Base-by-base conservation (phyloP, 2,113 vertebrate genomes). In the Euleptes europaea region DNA sequence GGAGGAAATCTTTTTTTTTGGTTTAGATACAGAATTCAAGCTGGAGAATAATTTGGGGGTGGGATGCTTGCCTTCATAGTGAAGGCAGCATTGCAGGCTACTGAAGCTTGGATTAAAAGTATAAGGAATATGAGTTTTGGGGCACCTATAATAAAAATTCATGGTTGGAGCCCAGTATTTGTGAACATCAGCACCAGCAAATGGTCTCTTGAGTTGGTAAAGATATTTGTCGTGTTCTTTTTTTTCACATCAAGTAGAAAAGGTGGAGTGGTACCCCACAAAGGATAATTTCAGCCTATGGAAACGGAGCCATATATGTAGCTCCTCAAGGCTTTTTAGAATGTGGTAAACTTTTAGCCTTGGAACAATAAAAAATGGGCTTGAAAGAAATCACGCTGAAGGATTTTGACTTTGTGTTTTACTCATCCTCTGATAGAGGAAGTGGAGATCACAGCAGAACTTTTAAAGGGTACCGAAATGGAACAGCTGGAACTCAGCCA, bases 321-420 rank as follows among this genome's bases (percentile, higher is more conserved):
- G 88, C 89, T 91, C 91, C 90, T 89, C 90, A 91, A 88, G 88
- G 86, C 89, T 89, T 93, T 57, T 90, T 91, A 94, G 85, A 92
- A 94, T 88, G 74, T 87, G 90, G 89, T 89, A 88, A 89, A 91
- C 90, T 91, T 92, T 94, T 94, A 91, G 90, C 90, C 90, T 90
- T 94, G 88, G 60, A 88, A 86, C 65, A 75, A 57, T 88, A 89
- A 94, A 92, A 88, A 93, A 78, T 84, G 75, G 89, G 92, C 82
- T 91, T 94, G 87, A 94, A 94, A 93, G 88, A 82, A 74, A 89
- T 86, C 79, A 90, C 85, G 80, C 88, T 91, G 91, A 91, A 93
- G 92, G 89, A 88, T 91, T 92, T 94, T 92, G 89, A 90, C 90
- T 94, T 92, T 92, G 82, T 92, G 82, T 92, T 92, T 92, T 90